Percentiles rank a stretch among this genome's conserved stretches.
Evolutionary conservation across 2,113 vertebrate species (phyloP).

Genomic region (Phylloscopus whistleri): DNA sequence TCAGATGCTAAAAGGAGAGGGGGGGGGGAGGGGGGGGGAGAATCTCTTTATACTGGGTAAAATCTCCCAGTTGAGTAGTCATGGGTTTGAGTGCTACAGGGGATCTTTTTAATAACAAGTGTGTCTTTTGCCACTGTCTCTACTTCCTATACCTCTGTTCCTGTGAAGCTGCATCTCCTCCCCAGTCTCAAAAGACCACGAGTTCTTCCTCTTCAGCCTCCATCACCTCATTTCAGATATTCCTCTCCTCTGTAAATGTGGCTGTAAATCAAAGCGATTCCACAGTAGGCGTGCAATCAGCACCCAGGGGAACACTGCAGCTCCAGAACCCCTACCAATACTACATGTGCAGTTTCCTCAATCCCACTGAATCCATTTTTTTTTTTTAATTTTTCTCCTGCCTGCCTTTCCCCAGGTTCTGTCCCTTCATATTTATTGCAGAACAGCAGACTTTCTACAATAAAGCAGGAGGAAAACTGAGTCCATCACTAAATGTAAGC

Average conservation of each 20-base stretch:
- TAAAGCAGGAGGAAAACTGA: not conserved
- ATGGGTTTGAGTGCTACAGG: not conserved
- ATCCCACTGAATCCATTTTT: not conserved
- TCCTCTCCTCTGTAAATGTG: not conserved
- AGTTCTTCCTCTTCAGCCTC: not conserved
- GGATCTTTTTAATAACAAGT: not conserved
- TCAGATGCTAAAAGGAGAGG: not conserved
- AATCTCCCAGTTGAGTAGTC: not conserved
- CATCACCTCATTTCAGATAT: not conserved
- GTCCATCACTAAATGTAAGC: not conserved
- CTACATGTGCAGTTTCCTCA: not conserved
- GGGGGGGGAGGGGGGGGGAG: no score
- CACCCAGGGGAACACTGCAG: not conserved
- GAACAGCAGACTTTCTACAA: not conserved
- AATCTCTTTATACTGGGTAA: not conserved
- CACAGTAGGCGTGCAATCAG: accelerated
- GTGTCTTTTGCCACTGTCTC: not conserved
- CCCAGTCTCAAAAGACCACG: not conserved
- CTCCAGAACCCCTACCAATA: not conserved
- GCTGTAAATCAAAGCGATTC: not conserved
- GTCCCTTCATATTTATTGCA: not conserved
- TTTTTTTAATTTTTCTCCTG: not conserved
- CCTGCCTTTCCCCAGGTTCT: not conserved
- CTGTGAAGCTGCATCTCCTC: not conserved
- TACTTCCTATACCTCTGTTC: not conserved